Evolutionary conservation across 2,113 vertebrate genomes (phyloP), one percentile per base, ranked within the genome.

Genomic region (Hyla sarda): DNA sequence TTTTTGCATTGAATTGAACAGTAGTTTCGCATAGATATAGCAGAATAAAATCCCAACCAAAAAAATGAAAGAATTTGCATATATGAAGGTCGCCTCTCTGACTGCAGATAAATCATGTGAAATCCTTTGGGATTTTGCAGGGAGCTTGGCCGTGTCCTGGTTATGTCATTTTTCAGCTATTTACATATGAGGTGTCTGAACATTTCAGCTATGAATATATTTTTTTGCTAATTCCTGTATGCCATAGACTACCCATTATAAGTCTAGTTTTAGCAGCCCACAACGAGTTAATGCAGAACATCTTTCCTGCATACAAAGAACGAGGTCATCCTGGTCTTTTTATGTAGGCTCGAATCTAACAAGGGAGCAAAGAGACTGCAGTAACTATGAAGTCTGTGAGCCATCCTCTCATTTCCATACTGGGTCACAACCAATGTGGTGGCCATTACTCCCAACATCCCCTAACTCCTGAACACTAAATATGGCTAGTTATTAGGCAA

Each of bases 41-140:
- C 45, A 50, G 74, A 48, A 1, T 8, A 75, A 47, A 12, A 25
- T 19, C 67, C 8, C 67, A 30, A 50, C 25, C 25, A 52, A 54
- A 54, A 48, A 25, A 48, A 74, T 48, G 1, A 14, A n/a, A n/a
- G 19, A 79, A 23, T n/a, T 34, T 37, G 25, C 32, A 58, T 58
- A 14, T 13, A 58, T 37, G 25, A 79, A 78, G 75, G 75, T 23
- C 75, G 28, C 28, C 32, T 12, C 12, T 11, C 54, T 79, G 76
- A 60, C 76, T n/a, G 32, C 23, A 34, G 17, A 78, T 78, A 56
- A 56, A 78, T 79, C 76, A 78, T 30, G 19, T 37, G 73, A n/a
- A 30, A n/a, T 37, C 76, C 52, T 17, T 8, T 14, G 76, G 30
- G 76, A 56, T 23, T 14, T 9, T 32, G 48, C 74, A 21, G 12